Percentiles rank a stretch among this genome's conserved stretches.
These are phyloP conservation scores for Lichenostomus cassidix DNA, from an alignment of 2,113 vertebrate genomes.

Conservation along the genomic window DNA sequence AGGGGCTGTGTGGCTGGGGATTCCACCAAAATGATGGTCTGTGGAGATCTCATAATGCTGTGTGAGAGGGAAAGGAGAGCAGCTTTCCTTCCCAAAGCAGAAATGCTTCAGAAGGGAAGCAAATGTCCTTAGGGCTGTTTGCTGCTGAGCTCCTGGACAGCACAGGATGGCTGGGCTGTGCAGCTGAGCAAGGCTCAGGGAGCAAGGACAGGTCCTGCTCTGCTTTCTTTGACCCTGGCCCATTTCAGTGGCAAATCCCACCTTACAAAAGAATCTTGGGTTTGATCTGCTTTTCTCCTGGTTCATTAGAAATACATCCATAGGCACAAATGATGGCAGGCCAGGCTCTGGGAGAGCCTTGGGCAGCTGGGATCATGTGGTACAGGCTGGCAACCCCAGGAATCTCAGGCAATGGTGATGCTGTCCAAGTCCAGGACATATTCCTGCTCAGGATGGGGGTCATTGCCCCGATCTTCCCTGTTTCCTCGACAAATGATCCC, in stretches of 20 bases:
- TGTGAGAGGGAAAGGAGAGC: not conserved
- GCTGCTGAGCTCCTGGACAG: not conserved
- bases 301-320: not conserved
- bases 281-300: not conserved
- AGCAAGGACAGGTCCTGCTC: not conserved
- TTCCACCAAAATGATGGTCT: not conserved
- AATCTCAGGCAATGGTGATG: accelerated
- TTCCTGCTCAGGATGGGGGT: not conserved
- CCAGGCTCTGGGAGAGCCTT: not conserved
- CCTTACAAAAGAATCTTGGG: not conserved
- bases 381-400: accelerated
- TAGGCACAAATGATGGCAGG: not conserved
- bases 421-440: not conserved
- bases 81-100: not conserved
- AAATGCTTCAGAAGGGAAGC: not conserved
- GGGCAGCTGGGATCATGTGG: not conserved
- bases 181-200: not conserved
- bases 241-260: not conserved
- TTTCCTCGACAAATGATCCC: not conserved
- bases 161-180: accelerated
- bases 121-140: not conserved
- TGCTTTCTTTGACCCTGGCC: not conserved
- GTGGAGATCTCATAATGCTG: not conserved
- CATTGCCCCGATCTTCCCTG: not conserved
- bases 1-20: not conserved